Conservation (phyloP, 2,888 invertebrate genomes). For the Corbicula japonica region DNA sequence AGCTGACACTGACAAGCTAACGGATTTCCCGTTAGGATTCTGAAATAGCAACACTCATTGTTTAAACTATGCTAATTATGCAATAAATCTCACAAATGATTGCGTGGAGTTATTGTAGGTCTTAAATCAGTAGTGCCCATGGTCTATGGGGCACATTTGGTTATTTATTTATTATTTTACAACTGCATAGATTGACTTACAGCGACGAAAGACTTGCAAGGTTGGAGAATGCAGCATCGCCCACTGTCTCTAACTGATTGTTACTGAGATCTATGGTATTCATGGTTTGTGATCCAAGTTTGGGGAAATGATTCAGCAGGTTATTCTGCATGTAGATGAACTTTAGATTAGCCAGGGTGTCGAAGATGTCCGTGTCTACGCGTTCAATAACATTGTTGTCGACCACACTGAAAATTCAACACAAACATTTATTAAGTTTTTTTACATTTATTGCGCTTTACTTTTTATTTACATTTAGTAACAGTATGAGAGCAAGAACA, state of each 20-base stretch:
- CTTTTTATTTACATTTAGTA: no score
- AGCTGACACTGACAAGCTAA: slow-evolving; percentile 61
- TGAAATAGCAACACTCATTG: slow-evolving; percentile 15
- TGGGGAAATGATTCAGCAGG: slow-evolving; percentile 52
- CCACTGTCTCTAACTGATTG: slow-evolving; percentile 61
- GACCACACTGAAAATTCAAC: slow-evolving; percentile 59
- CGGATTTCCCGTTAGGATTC: slow-evolving; percentile 49
- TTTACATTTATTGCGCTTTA: no score
- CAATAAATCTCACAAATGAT: no score
- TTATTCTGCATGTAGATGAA: slow-evolving; percentile 63
- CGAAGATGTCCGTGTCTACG: slow-evolving; percentile 64
- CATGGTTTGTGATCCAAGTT: slow-evolving; percentile 45
- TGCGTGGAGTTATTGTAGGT: not conserved
- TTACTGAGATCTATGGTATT: slow-evolving; percentile 33
- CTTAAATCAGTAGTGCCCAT: not conserved
- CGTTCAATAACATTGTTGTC: slow-evolving; percentile 62
- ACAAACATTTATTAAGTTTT: no score
- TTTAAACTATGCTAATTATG: no score
- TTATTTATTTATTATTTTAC: not conserved
- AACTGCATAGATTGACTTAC: slow-evolving; percentile 41
- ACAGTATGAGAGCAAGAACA: no score
- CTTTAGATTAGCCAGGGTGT: slow-evolving; percentile 46
- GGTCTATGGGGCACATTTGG: no score
- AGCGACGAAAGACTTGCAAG: slow-evolving; percentile 39
- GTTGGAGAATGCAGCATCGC: slow-evolving; percentile 36